Evolutionary conservation across 2,113 vertebrate species (phyloP), one percentile per base, ranked within the genome.

Genomic region (Dasyurus viverrinus): DNA sequence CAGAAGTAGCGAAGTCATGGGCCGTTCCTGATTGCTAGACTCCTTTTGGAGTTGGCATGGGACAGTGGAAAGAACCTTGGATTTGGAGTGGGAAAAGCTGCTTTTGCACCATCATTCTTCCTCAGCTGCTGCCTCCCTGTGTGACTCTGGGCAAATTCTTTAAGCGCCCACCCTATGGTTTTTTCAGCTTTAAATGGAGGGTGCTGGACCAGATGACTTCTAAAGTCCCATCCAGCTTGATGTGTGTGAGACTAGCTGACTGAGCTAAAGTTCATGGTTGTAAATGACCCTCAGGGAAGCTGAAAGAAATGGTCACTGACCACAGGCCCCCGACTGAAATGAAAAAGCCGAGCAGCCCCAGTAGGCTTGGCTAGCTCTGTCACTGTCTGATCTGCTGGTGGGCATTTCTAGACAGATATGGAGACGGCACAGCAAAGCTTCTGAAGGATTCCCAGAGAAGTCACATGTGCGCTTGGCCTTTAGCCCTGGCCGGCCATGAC

Each of bases 341-440:
- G 93, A 47, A 42, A 46, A 1, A 42, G 48, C 48, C 22, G 2
- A 16, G 47, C 42, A 36, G 52, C 92, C 48, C 90, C 57, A 48
- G 89, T 2, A 9, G 8, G 52, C 23, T 93, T 93, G 84, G 91
- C 84, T 48, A 52, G 90, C 22, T 48, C 92, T 91, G 89, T 0
- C 0, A 46, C 8, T 50, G 60, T 46, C 0, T 0, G 95, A 24
- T 52, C 53, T 92, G 2, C 53, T 26, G n/a, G 68, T 84, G 68
- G 68, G 68, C 26, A 48, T 94, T 93, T 96, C 14, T 52, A 47
- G 53, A 96, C 54, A 94, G 89, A 92, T 93, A 27, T 93, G 92
- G 90, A 92, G 42, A 92, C 55, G 60, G 96, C 47, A 46, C 47
- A 90, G 93, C 26, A 54, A 7, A 93, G 54, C 91, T 92, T 42